Evolutionary conservation across 2,113 vertebrate species (phyloP).

Genomic region (Protobothrops flavoviridis): DNA sequence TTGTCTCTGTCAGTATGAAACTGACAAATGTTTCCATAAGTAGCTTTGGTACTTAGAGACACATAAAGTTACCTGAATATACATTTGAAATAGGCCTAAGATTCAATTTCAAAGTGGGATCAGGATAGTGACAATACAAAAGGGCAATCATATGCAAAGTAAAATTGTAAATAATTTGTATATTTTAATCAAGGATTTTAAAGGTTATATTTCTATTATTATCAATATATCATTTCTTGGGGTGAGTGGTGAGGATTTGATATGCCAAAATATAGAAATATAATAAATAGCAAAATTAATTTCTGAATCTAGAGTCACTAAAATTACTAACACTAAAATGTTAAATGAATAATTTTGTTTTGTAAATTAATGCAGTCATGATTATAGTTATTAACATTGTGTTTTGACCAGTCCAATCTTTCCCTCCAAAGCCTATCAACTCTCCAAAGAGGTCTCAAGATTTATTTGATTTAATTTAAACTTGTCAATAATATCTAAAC

Average conservation of each 20-base stretch:
- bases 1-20: slow-evolving; percentile 20
- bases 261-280: slow-evolving; percentile 12
- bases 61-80: slow-evolving; percentile 56
- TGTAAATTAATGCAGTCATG: background rate
- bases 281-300: slow-evolving; percentile 13
- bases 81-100: slow-evolving; percentile 50
- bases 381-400: background rate
- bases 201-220: slow-evolving; percentile 33
- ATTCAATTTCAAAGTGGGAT: slow-evolving; percentile 68
- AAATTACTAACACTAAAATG: background rate
- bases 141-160: slow-evolving; percentile 63
- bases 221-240: slow-evolving; percentile 39
- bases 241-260: slow-evolving; percentile 18
- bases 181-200: slow-evolving; percentile 50
- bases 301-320: background rate
- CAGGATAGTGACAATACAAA: slow-evolving; percentile 54
- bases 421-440: background rate
- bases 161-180: slow-evolving; percentile 53
- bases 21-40: slow-evolving; percentile 37
- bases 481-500: background rate
- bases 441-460: background rate
- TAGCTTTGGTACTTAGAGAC: slow-evolving; percentile 41
- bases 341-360: background rate
- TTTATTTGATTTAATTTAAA: background rate
- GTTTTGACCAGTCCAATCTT: background rate